Conservation (phyloP, 2,113 vertebrate species). For the Zosterops japonicus region DNA sequence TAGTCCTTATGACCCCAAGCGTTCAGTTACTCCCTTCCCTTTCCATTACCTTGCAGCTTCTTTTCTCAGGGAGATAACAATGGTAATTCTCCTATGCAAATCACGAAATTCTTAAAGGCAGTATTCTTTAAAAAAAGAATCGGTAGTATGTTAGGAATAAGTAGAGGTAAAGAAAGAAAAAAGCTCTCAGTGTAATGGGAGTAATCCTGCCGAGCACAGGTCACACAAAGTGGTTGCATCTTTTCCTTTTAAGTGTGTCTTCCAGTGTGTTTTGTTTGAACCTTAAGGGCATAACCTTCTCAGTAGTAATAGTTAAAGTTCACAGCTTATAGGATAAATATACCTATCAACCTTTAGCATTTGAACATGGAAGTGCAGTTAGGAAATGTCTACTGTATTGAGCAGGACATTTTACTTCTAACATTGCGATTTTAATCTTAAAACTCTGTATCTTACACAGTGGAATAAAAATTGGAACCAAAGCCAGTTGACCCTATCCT, state of each 20-base stretch:
- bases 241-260: neutral
- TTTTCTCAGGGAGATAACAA: conserved; percentile 15
- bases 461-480: neutral
- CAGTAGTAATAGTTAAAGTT: neutral
- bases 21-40: neutral
- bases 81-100: conserved; percentile 36
- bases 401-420: neutral
- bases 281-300: neutral
- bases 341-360: neutral
- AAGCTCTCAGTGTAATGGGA: neutral
- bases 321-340: neutral
- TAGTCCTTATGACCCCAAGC: conserved; percentile 20
- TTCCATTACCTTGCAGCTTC: neutral
- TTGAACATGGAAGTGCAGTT: neutral
- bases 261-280: neutral
- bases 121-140: neutral
- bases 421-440: neutral
- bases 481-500: neutral
- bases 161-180: neutral
- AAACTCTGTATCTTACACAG: neutral
- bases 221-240: neutral
- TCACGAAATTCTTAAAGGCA: neutral
- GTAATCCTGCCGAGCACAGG: neutral
- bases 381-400: neutral
- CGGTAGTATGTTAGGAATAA: neutral